phyloP scores from a whole-genome alignment of 2,888 invertebrate genomes.

The Drosophila mimetica region DNA sequence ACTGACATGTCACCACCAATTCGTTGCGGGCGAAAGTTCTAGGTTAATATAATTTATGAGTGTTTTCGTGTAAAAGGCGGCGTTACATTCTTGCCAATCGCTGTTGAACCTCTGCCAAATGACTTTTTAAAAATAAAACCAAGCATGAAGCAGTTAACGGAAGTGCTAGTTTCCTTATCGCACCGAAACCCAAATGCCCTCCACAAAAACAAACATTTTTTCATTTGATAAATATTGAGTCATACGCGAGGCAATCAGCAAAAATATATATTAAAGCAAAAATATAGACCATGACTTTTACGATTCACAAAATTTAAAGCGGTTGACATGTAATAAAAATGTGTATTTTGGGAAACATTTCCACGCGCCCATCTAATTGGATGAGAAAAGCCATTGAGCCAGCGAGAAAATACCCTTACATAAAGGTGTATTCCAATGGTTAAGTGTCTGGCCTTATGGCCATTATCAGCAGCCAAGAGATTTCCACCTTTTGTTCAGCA shows the following conservation, averaged over 20 bases:
- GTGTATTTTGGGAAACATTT: not conserved
- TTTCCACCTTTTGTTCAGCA: conserved; percentile 23
- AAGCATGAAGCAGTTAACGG: conserved; percentile 9
- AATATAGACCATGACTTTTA: conserved; percentile 10
- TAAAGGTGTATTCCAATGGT: not conserved
- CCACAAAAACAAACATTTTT: not conserved
- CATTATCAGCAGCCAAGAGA: conserved; percentile 29
- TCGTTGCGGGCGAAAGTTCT: not conserved
- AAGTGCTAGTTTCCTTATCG: conserved; percentile 23
- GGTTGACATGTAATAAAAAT: not conserved
- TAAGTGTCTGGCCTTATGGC: conserved; percentile 9
- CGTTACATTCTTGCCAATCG: conserved; percentile 41
- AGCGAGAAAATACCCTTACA: not conserved
- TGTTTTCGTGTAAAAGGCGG: conserved; percentile 19
- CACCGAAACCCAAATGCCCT: conserved; percentile 36
- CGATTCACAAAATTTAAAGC: conserved; percentile 14
- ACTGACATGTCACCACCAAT: conserved; percentile 11
- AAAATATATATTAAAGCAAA: conserved; percentile 3
- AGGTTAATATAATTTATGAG: not conserved
- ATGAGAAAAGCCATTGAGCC: not conserved
- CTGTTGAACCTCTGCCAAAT: conserved; percentile 53
- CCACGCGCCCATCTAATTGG: not conserved
- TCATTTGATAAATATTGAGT: conserved; percentile 9
- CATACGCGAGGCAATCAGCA: conserved; percentile 1
- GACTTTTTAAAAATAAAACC: conserved; percentile 23